Evolutionary conservation across 2,888 invertebrate genomes (phyloP).

Genomic region (Diadromus collaris): DNA sequence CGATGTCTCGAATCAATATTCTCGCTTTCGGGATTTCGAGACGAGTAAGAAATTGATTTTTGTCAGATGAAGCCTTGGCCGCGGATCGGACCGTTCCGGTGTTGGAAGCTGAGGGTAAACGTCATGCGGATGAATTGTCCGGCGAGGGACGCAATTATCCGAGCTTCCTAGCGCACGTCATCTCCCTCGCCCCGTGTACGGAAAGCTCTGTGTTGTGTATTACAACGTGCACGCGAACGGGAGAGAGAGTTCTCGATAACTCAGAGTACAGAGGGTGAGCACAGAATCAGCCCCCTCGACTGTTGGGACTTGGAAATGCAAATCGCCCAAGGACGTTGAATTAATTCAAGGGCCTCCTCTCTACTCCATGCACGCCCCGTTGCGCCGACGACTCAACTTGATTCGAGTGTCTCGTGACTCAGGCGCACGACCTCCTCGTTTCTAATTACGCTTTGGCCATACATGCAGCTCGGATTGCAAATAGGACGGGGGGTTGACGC

Average conservation of each 20-base stretch:
- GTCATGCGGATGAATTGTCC: background rate
- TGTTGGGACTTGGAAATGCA: slow-evolving; percentile 49
- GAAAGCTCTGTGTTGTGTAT: slow-evolving; percentile 1
- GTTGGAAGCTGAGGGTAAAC: background rate
- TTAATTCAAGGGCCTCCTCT: slow-evolving; percentile 57
- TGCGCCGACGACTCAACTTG: slow-evolving; percentile 47
- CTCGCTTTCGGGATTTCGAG: background rate
- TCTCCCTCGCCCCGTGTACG: background rate
- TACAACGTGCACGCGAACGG: slow-evolving; percentile 10
- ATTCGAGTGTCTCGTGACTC: slow-evolving; percentile 43
- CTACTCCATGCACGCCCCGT: slow-evolving; percentile 20
- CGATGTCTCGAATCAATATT: background rate
- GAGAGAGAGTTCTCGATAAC: slow-evolving; percentile 54
- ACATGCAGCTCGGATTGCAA: slow-evolving; percentile 53
- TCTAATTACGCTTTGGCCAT: slow-evolving; percentile 56
- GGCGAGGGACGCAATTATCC: background rate
- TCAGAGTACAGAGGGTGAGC: slow-evolving; percentile 46
- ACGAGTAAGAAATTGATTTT: background rate
- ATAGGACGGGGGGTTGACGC: slow-evolving; percentile 1
- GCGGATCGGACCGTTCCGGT: background rate
- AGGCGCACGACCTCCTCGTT: slow-evolving; percentile 42
- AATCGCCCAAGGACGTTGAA: slow-evolving; percentile 50
- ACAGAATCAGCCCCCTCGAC: slow-evolving; percentile 32
- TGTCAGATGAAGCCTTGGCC: too few relatives aligned
- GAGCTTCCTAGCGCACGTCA: background rate